Evolutionary conservation across 2,113 vertebrate genomes (phyloP), one percentile per base, ranked within the genome.

Genomic region (Australoheros scitulus): DNA sequence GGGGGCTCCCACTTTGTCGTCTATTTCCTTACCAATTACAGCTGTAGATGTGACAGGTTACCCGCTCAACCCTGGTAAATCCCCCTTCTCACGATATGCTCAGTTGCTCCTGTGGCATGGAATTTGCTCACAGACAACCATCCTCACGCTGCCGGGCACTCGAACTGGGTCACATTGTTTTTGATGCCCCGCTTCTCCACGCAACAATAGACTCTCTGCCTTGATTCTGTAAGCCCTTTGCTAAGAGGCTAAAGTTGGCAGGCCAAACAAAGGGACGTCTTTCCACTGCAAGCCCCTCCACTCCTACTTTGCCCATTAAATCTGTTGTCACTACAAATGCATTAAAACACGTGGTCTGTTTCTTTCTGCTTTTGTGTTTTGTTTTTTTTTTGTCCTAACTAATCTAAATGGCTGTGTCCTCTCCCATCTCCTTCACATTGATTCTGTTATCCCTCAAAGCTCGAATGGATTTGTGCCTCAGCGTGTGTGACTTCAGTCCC

Each of bases 161-260:
- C 6, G 56, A 92, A 92, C 77, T 89, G 91, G 87, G 90, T 88
- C 79, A 89, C 77, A 74, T 83, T 86, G 88, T 88, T 87, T 82
- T 85, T 65, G 60, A 88, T 77, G 86, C 76, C 88, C 61, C 43
- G 79, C 86, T 91, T 88, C 84, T 89, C 87, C 85, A 85, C 61
- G 83, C 87, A 84, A 90, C 93, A 92, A 85, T 91, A 82, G 57
- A 34, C 59, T 55, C 81, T 90, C 85, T 90, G 88, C 78, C 79
- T 9, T 18, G 64, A 60, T 76, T 88, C 84, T 68, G 83, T 92
- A 92, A 93, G 87, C 92, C 77, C 82, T 81, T 55, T 20, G 82
- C 88, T 88, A 87, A 90, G 91, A 93, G 89, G 92, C 89, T 89
- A 50, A 89, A 85, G 89, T 83, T 92, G 87, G 91, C 89, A 87